Conservation (phyloP, 2,797 vertebrate genomes). For the Sardinella longiceps region DNA sequence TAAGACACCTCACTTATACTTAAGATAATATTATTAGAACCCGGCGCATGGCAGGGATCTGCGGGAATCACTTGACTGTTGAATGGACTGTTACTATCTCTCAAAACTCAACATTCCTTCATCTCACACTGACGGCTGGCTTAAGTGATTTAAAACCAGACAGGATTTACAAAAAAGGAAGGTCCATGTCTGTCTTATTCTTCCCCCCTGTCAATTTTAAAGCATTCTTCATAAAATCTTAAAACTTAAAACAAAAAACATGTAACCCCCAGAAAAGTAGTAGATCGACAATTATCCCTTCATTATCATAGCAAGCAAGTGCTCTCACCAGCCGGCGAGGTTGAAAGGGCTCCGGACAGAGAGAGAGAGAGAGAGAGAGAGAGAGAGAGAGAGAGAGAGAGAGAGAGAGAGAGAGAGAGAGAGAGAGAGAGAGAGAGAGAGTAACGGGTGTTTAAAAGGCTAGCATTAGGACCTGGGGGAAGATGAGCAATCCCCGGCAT, state of each 20-base stretch:
- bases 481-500: constrained; percentile 72
- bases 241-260: constrained; percentile 34
- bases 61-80: constrained; percentile 65
- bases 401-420: no score
- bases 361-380: no score
- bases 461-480: constrained; percentile 63
- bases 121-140: constrained; percentile 67
- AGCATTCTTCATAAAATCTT: neutral
- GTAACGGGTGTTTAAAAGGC: constrained; percentile 29
- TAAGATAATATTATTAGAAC: constrained; percentile 73
- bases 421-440: neutral
- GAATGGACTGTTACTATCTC: constrained; percentile 70
- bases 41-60: constrained; percentile 72
- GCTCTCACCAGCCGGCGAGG: neutral
- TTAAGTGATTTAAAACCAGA: constrained; percentile 76
- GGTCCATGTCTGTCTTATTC: neutral
- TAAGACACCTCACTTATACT: constrained; percentile 73
- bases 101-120: constrained; percentile 73
- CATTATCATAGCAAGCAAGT: neutral
- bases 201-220: neutral
- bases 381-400: neutral
- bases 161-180: neutral
- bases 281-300: neutral
- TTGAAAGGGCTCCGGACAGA: neutral
- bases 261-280: constrained; percentile 31